Conservation (phyloP, 2,113 vertebrate genomes). For the Castor canadensis region DNA sequence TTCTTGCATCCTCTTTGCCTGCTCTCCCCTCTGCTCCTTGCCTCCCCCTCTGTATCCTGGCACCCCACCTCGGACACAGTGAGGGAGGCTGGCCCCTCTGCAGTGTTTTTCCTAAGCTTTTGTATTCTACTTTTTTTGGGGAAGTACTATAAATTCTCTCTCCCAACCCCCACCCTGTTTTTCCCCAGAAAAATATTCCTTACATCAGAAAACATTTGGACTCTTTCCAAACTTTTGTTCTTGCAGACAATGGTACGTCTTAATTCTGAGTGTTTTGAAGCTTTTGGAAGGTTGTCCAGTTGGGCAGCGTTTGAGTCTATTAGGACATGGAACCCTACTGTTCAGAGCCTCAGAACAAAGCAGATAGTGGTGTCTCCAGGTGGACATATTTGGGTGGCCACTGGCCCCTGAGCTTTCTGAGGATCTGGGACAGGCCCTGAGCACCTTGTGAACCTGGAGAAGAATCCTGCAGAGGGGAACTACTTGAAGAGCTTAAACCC, state of each 20-base stretch:
- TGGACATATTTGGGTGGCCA: accelerated
- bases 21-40: background rate
- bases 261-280: background rate
- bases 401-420: background rate
- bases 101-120: background rate
- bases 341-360: background rate
- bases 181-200: background rate
- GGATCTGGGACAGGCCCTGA: background rate
- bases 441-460: background rate
- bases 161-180: no score
- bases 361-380: background rate
- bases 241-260: background rate
- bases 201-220: conserved; percentile 48
- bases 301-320: conserved; percentile 30
- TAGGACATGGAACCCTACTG: background rate
- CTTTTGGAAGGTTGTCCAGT: background rate
- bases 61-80: accelerated
- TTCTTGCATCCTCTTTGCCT: background rate
- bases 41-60: background rate
- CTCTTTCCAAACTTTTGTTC: background rate
- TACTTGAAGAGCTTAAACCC: background rate
- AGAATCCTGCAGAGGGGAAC: background rate
- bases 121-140: background rate
- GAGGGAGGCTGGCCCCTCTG: background rate
- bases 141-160: background rate